These are phyloP conservation scores for Apodemia duryi DNA, from an alignment of 2,888 invertebrate genomes.

Conservation along the genomic window DNA sequence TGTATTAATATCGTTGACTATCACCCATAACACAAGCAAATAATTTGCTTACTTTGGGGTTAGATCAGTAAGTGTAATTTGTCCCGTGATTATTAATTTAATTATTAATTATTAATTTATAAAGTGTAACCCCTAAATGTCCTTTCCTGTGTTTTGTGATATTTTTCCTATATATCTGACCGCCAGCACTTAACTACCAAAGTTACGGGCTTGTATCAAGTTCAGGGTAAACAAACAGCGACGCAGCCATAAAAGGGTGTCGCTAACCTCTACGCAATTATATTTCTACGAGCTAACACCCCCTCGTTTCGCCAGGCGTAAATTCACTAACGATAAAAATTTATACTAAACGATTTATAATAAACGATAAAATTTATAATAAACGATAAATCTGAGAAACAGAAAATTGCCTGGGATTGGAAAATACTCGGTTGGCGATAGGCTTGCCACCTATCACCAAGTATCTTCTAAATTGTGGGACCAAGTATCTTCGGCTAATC, in stretches of 20 bases:
- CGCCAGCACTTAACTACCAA: slow-evolving; percentile 1
- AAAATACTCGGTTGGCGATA: no score
- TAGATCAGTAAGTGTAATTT: not conserved
- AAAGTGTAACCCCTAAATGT: not conserved
- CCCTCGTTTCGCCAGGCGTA: not conserved
- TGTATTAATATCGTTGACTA: no score
- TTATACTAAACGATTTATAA: no score
- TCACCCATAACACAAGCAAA: no score
- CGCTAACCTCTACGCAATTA: not conserved
- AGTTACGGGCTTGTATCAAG: not conserved
- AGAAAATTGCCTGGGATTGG: no score
- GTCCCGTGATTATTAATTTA: not conserved
- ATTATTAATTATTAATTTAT: not conserved
- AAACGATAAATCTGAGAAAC: no score
- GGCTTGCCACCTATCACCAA: no score
- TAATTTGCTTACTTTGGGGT: not conserved
- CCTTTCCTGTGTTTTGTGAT: not conserved
- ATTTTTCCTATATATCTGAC: not conserved
- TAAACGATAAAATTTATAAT: no score
- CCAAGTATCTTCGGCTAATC: no score
- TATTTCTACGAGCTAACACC: not conserved
- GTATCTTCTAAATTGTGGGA: no score
- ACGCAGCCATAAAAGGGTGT: slow-evolving; percentile 3
- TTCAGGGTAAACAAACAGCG: slow-evolving; percentile 2
- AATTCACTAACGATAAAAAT: no score